Evolutionary conservation across 2,888 invertebrate genomes (phyloP), one percentile per base, ranked within the genome.

Genomic region (Drosophila nr. perissopoda): DNA sequence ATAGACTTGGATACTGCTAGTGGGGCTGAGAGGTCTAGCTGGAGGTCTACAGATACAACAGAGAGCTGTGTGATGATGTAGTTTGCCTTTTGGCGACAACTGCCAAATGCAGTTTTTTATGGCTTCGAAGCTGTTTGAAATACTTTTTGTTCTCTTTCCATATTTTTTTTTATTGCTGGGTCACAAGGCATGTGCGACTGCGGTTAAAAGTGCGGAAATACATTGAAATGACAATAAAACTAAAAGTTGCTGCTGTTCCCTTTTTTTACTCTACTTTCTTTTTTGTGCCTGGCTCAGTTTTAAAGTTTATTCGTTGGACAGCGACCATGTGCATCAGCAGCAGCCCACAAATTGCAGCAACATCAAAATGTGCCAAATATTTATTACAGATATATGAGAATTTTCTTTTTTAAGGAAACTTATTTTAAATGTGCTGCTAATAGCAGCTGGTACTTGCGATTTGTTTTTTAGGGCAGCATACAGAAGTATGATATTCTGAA

Each of bases 161-260:
- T 65, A 7, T 38, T 63, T 48, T 40, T 76, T 83, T 80, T 75
- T 75, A 66, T 59, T 67, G 75, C 70, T 74, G 73, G 82, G 82
- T 83, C 87, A 86, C 58, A 69, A 72, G 79, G 73, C 81, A 72
- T 82, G 73, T 79, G 83, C 74, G 62, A 86, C 87, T 87, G 88
- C 90, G 84, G 90, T 89, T 87, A 87, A 90, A 89, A 88, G 90
- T 83, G 89, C 90, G 89, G 88, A 90, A 90, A 88, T 90, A 87
- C 84, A 90, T 89, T 90, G 88, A 87, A 90, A 89, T 84, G 88
- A 88, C 90, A 90, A 87, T 88, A 89, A 88, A 90, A 90, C 90
- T 82, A 88, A 89, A 90, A 88, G 74, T 81, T 86, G 74, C 74
- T 77, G 70, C 66, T 66, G 66, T 76, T 70, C 59, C 79, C 60